phyloP scores from a whole-genome alignment of 2,888 invertebrate genomes.

The Quadriops clusia region DNA sequence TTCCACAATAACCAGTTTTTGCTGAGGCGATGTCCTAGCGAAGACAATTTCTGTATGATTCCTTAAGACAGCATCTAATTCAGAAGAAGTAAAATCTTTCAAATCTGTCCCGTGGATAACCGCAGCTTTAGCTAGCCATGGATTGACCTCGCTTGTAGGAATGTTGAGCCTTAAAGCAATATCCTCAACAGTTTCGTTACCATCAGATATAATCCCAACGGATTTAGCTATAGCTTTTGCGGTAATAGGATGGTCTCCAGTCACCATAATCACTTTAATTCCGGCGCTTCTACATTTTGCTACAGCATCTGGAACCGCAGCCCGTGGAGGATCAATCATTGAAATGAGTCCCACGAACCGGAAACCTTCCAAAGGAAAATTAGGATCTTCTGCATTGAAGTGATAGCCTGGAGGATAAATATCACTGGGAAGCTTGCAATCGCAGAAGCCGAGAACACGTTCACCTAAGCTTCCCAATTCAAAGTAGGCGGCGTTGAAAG shows the following conservation, averaged over 20 bases:
- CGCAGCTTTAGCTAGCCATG: conserved; percentile 82
- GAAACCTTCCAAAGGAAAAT: conserved; percentile 81
- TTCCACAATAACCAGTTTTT: conserved; percentile 88
- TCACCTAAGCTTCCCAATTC: conserved; percentile 86
- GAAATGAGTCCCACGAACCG: conserved; percentile 95
- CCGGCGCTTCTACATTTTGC: conserved; percentile 95
- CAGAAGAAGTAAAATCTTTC: conserved; percentile 74
- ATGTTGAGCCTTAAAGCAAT: conserved; percentile 86
- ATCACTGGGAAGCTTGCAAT: conserved; percentile 78
- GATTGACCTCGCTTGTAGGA: conserved; percentile 80
- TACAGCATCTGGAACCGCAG: conserved; percentile 94
- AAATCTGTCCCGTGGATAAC: conserved; percentile 85
- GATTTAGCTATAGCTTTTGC: conserved; percentile 92
- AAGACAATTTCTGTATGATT: conserved; percentile 95
- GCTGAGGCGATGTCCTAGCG: conserved; percentile 90
- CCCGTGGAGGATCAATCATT: conserved; percentile 97
- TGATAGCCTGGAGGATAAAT: conserved; percentile 86
- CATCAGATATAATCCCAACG: conserved; percentile 89
- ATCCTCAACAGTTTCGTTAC: conserved; percentile 87
- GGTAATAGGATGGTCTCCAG: conserved; percentile 92
- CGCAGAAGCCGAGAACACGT: conserved; percentile 88
- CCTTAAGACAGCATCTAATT: conserved; percentile 83
- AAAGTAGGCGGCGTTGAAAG: conserved; percentile 88
- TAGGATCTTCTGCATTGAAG: conserved; percentile 83
- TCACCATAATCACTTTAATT: conserved; percentile 91